Conservation (phyloP, 2,797 vertebrate species). For the Cercopithecus neglectus region DNA sequence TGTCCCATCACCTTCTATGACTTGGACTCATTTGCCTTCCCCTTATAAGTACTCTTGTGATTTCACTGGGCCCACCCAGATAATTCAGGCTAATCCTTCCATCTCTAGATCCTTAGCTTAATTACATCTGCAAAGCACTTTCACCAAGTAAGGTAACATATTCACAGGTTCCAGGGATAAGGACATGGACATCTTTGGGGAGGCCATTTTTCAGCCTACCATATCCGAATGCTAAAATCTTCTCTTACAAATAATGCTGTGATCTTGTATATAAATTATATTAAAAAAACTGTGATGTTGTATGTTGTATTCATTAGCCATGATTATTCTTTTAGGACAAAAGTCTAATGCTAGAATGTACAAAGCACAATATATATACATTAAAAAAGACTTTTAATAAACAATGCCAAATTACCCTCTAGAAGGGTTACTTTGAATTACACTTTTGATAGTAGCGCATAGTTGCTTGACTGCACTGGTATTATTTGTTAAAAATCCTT, state of each 20-base stretch:
- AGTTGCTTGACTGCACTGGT: not conserved
- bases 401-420: not conserved
- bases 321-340: not conserved
- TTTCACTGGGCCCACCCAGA: not conserved
- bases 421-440: not conserved
- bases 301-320: not conserved
- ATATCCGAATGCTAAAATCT: not conserved
- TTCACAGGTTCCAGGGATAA: not conserved
- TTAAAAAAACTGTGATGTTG: not conserved
- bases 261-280: not conserved
- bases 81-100: not conserved
- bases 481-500: conserved; percentile 13
- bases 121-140: not conserved
- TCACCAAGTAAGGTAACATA: not conserved
- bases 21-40: not conserved
- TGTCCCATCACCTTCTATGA: not conserved
- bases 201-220: not conserved
- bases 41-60: not conserved
- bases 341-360: not conserved
- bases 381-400: not conserved
- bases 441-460: too few relatives aligned
- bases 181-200: not conserved
- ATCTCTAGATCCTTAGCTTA: not conserved
- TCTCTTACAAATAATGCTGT: not conserved
- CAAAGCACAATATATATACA: not conserved